Evolutionary conservation across 2,113 vertebrate genomes (phyloP).

Genomic region (Carassius auratus): DNA sequence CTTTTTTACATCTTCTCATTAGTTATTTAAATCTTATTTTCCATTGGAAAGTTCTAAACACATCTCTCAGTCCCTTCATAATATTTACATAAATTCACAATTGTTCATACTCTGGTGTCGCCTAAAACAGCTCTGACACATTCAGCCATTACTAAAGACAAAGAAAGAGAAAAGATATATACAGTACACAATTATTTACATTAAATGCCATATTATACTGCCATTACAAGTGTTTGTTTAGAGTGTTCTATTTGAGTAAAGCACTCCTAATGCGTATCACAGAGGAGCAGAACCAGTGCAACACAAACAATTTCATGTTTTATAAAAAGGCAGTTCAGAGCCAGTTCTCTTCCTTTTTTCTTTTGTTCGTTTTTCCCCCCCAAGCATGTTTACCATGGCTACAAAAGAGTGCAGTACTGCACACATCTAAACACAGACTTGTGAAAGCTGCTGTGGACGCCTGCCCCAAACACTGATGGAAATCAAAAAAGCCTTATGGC

Average conservation of each 20-base stretch:
- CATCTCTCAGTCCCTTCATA: not conserved
- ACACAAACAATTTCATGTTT: slow-evolving; percentile 32
- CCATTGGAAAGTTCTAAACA: not conserved
- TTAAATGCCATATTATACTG: not conserved
- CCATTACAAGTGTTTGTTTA: not conserved
- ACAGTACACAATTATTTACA: not conserved
- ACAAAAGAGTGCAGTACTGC: slow-evolving; percentile 34
- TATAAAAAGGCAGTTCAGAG: slow-evolving; percentile 40
- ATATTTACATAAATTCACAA: not conserved
- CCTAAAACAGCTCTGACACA: not conserved
- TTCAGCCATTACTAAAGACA: not conserved
- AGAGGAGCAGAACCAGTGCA: not conserved
- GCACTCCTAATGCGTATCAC: not conserved
- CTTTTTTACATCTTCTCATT: not conserved
- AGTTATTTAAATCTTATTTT: not conserved
- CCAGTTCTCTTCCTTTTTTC: not conserved
- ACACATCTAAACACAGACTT: slow-evolving; percentile 37
- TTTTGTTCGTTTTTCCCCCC: slow-evolving; percentile 26
- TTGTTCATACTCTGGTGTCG: not conserved
- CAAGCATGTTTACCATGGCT: slow-evolving; percentile 31
- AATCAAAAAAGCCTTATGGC: slow-evolving; percentile 45
- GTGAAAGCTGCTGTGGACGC: slow-evolving; percentile 37
- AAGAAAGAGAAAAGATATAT: not conserved
- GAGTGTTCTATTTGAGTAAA: not conserved
- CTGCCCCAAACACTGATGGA: slow-evolving; percentile 27